Base-by-base conservation (phyloP, 1,140 invertebrate species). In the Zaprionus vittiger region DNA sequence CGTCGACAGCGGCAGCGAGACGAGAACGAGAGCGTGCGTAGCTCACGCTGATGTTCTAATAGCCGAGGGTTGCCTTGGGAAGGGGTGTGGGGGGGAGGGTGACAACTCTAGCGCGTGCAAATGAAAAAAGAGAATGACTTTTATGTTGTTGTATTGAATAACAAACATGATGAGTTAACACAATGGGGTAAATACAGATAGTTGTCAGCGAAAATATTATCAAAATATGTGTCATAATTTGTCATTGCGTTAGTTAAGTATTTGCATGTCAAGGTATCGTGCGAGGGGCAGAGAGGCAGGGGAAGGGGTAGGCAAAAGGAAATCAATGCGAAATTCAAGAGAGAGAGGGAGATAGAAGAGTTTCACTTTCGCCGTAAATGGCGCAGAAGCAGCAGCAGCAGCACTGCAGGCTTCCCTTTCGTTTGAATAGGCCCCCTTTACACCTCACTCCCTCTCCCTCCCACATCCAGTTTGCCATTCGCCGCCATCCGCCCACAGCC, bases 391-490 rank as follows among this genome's bases (percentile, higher is more conserved):
- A 41, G 28, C 37, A 38, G 57, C 31, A 57, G 28, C 26, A 57
- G 4, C 57, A 38, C 17, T 66, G 68, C 71, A 68, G 57, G 69
- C 68, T 89, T 89, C 84, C 81, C 83, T 87, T 89, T 87, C 84
- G 68, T 90, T 83, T 68, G 22, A 44, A 15, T 63, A 34, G 44
- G 2, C 41, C 41, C 41, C 47, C 44, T 60, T 12, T 11, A 4
- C 20, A 9, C 20, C 17, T 9, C 47, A 2, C 20, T 22, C 5
- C 20, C 47, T 12, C 20, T 14, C 4, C 17, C 3, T 20, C 7
- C 55, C 57, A 34, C n/a, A 47, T 55, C 66, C 37, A 52, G 9
- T 22, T 64, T 61, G 59, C 47, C 31, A 24, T 62, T 31, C 47
- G 41, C 26, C 54, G 20, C 66, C 66, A 73, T 41, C 60, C 79